Percentiles rank a stretch among this genome's conserved stretches.
phyloP scores from a whole-genome alignment of 2,797 vertebrate species.

The Macropodus opercularis region DNA sequence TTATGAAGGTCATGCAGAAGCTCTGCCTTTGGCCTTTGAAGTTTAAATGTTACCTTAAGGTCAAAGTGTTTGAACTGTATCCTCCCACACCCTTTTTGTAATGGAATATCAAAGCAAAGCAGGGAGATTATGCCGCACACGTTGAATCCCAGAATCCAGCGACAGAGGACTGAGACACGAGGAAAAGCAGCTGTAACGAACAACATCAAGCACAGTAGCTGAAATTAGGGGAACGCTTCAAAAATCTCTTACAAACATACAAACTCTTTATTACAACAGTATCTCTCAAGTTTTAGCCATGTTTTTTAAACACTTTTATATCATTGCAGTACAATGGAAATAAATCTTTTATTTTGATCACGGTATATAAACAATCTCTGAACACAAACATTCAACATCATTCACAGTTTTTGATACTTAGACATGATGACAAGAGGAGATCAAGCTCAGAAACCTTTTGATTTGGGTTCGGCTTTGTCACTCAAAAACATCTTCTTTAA shows the following conservation, averaged over 20 bases:
- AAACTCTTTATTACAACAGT: constrained; percentile 79
- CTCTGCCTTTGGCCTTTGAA: constrained; percentile 50
- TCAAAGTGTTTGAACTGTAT: constrained; percentile 76
- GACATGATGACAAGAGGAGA: constrained; percentile 47
- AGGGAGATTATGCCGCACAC: constrained; percentile 11
- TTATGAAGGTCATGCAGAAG: constrained; percentile 41
- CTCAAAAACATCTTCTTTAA: constrained; percentile 44
- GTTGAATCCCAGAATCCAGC: not conserved
- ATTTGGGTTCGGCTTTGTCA: constrained; percentile 50
- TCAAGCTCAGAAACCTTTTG: constrained; percentile 43
- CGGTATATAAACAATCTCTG: constrained; percentile 58
- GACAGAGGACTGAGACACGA: not conserved
- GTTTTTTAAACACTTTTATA: constrained; percentile 54
- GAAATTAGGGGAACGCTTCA: constrained; percentile 44
- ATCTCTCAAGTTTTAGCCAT: constrained; percentile 44
- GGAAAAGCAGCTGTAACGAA: not conserved
- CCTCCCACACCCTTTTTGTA: constrained; percentile 43
- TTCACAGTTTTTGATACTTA: constrained; percentile 71
- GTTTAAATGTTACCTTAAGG: constrained; percentile 73
- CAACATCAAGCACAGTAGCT: not conserved
- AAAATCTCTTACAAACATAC: constrained; percentile 75
- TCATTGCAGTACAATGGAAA: constrained; percentile 60
- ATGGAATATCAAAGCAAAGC: constrained; percentile 57
- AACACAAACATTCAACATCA: constrained; percentile 59
- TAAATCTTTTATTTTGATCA: constrained; percentile 56